Evolutionary conservation across 1,140 invertebrate species (phyloP).

Genomic region (Charaxes varanes): DNA sequence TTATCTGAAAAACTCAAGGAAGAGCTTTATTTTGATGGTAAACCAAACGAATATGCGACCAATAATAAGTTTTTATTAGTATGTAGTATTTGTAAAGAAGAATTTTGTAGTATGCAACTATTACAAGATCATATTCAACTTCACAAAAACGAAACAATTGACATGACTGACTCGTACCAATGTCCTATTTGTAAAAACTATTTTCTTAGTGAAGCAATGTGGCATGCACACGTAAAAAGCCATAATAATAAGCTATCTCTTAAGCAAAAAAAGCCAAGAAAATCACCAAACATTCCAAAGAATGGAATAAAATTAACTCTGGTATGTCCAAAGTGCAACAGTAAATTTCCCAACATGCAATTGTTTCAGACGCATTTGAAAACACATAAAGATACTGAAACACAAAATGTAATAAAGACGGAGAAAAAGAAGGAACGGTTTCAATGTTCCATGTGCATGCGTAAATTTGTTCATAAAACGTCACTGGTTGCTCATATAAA

Average conservation of each 20-base stretch:
- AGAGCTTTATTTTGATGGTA: no score
- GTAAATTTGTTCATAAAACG: slow-evolving; percentile 57
- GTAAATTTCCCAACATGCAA: not conserved
- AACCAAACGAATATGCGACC: no score
- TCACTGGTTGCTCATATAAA: slow-evolving; percentile 65
- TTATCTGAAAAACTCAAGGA: not conserved
- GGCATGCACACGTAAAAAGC: slow-evolving; percentile 4
- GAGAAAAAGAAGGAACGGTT: slow-evolving; percentile 26
- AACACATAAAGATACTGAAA: slow-evolving; percentile 5
- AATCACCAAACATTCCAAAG: not conserved
- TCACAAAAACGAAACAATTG: slow-evolving; percentile 2
- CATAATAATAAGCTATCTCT: slow-evolving; percentile 1
- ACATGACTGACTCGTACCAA: not conserved
- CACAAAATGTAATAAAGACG: slow-evolving; percentile 2
- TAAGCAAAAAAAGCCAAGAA: not conserved
- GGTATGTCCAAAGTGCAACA: not conserved
- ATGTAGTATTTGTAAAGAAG: slow-evolving; percentile 10
- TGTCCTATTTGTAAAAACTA: slow-evolving; percentile 1
- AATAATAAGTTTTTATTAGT: not conserved
- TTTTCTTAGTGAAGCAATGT: not conserved
- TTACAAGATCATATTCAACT: not conserved
- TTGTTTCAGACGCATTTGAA: slow-evolving; percentile 10
- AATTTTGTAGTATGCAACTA: not conserved
- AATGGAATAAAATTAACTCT: not conserved
- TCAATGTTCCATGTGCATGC: slow-evolving; percentile 64